phyloP scores from a whole-genome alignment of 2,888 invertebrate genomes.

The Polymixis flavicincta region DNA sequence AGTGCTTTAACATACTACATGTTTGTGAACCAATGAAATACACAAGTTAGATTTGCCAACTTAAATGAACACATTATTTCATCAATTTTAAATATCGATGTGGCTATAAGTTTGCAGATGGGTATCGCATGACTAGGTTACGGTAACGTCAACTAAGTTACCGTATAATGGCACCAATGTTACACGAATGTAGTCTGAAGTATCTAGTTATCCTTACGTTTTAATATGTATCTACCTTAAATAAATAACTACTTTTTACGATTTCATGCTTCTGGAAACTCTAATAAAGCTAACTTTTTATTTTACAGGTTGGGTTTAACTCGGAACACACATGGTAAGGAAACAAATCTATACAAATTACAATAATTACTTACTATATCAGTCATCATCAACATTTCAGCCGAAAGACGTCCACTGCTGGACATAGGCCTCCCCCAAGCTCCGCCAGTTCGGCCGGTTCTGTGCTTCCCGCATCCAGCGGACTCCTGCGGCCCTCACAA shows the following conservation, averaged over 20 bases:
- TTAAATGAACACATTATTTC: background rate
- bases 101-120: background rate
- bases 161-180: background rate
- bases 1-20: background rate
- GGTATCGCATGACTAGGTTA: background rate
- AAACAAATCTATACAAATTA: slow-evolving; percentile 12
- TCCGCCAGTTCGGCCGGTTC: no score
- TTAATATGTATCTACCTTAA: background rate
- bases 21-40: background rate
- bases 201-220: background rate
- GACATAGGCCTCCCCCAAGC: no score
- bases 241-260: background rate
- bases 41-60: background rate
- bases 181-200: background rate
- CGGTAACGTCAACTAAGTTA: background rate
- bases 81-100: background rate
- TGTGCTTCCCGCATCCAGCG: no score
- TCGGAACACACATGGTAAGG: slow-evolving; percentile 99
- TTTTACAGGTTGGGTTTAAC: slow-evolving; percentile 96
- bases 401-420: no score
- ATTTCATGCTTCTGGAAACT: background rate
- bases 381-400: no score
- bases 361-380: background rate
- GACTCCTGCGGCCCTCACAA: no score
- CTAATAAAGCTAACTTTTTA: slow-evolving; percentile 1